Percentiles rank a stretch among this genome's conserved stretches.
phyloP scores from a whole-genome alignment of 2,888 invertebrate species.

The Parascotia fuliginaria region DNA sequence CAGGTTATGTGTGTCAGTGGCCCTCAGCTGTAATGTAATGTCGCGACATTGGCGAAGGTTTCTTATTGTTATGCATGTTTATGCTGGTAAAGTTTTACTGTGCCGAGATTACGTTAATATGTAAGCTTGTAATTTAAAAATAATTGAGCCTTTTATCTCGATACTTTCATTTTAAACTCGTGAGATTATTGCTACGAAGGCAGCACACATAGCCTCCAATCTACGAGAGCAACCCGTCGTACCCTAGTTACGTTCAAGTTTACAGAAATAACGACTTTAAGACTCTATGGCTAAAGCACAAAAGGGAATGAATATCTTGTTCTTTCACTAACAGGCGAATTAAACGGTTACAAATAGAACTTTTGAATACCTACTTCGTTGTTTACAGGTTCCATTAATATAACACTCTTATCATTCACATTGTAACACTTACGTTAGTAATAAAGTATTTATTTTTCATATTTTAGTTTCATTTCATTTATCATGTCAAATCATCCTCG shows the following conservation, averaged over 20 bases:
- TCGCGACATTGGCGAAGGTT: conserved; percentile 35
- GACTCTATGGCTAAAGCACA: conserved; percentile 38
- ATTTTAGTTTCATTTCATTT: conserved; percentile 5
- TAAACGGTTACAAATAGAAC: conserved; percentile 45
- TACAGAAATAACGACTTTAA: conserved; percentile 49
- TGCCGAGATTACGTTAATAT: conserved; percentile 16
- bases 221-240: conserved; percentile 40
- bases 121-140: conserved; percentile 20
- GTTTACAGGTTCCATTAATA: conserved; percentile 6
- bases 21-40: conserved; percentile 24
- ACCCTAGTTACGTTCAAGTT: conserved; percentile 42
- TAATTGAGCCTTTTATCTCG: conserved; percentile 10
- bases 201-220: conserved; percentile 55
- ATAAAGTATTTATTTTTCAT: neutral
- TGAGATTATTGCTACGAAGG: conserved; percentile 39
- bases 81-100: conserved; percentile 19
- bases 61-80: conserved; percentile 25
- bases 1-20: conserved; percentile 72
- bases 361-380: conserved; percentile 21
- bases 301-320: conserved; percentile 31
- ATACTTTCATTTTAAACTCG: conserved; percentile 22
- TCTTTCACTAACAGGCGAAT: conserved; percentile 34
- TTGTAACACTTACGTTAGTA: neutral
- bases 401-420: neutral
- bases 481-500: neutral